Base-by-base conservation (phyloP, 2,888 invertebrate species). In the Serripes groenlandicus region DNA sequence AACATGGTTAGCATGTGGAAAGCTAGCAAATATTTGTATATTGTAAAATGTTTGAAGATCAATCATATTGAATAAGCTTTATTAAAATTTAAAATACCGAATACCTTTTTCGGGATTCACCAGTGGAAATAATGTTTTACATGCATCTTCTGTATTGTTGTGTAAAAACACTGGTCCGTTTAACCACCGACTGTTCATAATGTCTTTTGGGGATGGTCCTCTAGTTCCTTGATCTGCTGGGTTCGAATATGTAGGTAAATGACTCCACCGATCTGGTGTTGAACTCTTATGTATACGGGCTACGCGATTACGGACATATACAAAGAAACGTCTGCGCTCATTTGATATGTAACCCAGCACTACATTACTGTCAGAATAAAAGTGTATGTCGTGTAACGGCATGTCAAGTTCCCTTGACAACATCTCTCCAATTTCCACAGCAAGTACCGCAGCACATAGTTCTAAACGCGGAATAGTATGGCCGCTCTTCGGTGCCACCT, bases 401-500 rank as follows among this genome's bases (percentile, higher is more conserved):
- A 62, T 28, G 11, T 62, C n/a, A 15, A 88, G 21, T 9, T 85
- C 26, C 11, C 64, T 62, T 26, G 54, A 26, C 15, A 86, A 62
- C 23, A 73, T 60, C 11, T 73, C 74, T 15, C 49, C 74, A 2
- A 90, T 30, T 52, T 90, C 81, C 0, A 77, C 68, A 11, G 83
- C 87, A n/a, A 87, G 54, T 3, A 89, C 85, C 3, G 86, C 87
- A 11, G 83, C 88, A 74, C 85, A 88, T 0, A 88, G 77, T 62
- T 90, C 86, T 11, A 90, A 73, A 23, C 87, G 66, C 1, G 89
- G 87, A 34, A 89, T 88, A 3, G 89, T 88, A 32, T 81, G 81
- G 9, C 88, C 74, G 35, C 28, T 73, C 0, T 37, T 23, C 15
- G 87, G 89, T 7, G 87, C 84, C 0, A 88, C 72, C 42, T 82